These are phyloP conservation scores for Lithosia quadra DNA, from an alignment of 2,888 invertebrate species.

Conservation along the genomic window DNA sequence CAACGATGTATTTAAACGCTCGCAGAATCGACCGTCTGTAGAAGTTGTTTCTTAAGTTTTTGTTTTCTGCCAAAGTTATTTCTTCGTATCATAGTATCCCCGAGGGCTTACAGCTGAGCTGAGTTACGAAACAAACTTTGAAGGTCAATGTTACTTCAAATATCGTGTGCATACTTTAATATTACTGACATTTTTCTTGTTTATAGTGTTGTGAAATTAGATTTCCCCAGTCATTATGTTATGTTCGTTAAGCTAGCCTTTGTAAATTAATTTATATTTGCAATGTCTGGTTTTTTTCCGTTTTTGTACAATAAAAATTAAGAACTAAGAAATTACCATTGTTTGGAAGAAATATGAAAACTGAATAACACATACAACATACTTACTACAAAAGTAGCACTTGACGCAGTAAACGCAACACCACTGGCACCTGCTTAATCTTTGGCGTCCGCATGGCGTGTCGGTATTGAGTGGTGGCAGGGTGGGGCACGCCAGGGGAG, in stretches of 20 bases:
- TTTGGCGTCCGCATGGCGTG: slow-evolving; percentile 83
- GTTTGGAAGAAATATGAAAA: no score
- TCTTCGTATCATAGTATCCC: neutral
- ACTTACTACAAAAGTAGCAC: slow-evolving; percentile 26
- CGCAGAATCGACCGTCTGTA: slow-evolving; percentile 27
- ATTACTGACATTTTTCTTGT: neutral
- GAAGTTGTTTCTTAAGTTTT: slow-evolving; percentile 8
- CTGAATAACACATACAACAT: slow-evolving; percentile 3
- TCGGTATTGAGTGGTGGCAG: slow-evolving; percentile 86
- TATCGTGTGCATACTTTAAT: neutral
- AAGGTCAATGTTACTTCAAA: slow-evolving; percentile 7
- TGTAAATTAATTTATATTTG: no score
- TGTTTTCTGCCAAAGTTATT: slow-evolving; percentile 12
- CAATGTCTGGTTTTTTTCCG: no score
- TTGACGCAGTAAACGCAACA: slow-evolving; percentile 39
- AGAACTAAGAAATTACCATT: no score
- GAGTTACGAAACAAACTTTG: slow-evolving; percentile 5
- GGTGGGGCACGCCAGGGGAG: slow-evolving; percentile 75
- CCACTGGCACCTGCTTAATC: slow-evolving; percentile 65
- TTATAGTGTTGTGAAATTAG: neutral
- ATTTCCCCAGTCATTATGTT: neutral
- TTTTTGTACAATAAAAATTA: no score
- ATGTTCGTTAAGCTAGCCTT: no score
- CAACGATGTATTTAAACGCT: slow-evolving; percentile 41
- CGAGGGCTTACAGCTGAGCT: neutral